These are phyloP conservation scores for Ibidorhyncha struthersii DNA, from an alignment of 2,113 vertebrate genomes.

Conservation along the genomic window DNA sequence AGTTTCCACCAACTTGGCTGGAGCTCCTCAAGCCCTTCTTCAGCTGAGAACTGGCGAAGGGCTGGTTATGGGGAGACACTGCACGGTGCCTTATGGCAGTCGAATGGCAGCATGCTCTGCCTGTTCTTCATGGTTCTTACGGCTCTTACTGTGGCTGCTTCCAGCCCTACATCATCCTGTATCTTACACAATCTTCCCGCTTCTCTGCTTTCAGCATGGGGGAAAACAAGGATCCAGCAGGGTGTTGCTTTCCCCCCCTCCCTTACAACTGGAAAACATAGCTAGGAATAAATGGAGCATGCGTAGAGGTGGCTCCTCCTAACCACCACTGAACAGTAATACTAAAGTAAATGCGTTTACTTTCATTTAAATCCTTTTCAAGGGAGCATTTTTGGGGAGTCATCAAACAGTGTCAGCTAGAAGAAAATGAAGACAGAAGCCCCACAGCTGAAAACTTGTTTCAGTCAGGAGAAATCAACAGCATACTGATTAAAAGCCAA, in stretches of 20 bases:
- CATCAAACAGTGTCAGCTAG: not conserved
- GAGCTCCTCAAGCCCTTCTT: not conserved
- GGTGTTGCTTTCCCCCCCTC: not conserved
- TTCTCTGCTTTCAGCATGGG: fast-evolving
- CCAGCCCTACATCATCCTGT: fast-evolving
- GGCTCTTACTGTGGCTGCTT: not conserved
- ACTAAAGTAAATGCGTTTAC: not conserved
- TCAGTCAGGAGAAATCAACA: not conserved
- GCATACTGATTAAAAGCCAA: not conserved
- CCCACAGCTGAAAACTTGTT: not conserved
- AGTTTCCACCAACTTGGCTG: not conserved
- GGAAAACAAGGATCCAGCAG: not conserved
- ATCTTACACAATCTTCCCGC: not conserved
- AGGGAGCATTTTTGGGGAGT: not conserved
- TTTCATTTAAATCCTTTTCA: not conserved
- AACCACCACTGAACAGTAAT: not conserved
- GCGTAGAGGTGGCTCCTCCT: not conserved
- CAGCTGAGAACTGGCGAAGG: not conserved
- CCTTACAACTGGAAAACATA: not conserved
- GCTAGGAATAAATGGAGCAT: not conserved
- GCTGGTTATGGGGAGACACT: not conserved
- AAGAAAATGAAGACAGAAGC: not conserved
- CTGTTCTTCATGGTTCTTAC: not conserved
- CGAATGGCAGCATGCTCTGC: not conserved
- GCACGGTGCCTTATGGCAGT: not conserved